A percentile compares a stretch with the other conserved stretches of the same genome.
phyloP scores from a whole-genome alignment of 2,888 invertebrate genomes.

The Drosophila pegasa region DNA sequence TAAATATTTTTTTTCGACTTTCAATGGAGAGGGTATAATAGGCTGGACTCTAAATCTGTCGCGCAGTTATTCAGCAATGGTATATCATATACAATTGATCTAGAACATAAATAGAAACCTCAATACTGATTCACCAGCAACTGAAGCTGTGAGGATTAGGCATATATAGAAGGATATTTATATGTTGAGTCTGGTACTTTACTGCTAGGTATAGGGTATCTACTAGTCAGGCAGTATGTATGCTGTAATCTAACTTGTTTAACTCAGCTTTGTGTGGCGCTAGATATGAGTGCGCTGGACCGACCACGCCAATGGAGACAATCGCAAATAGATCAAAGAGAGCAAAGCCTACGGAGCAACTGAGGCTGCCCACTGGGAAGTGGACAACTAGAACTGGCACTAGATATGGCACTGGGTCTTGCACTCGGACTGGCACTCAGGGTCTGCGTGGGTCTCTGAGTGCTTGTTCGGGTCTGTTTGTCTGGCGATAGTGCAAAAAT shows the following conservation, averaged over 20 bases:
- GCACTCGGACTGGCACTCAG: conserved; percentile 16
- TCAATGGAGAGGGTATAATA: background rate
- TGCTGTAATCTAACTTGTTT: background rate
- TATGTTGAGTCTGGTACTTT: background rate
- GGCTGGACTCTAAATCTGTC: background rate
- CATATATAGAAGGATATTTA: too few species aligned
- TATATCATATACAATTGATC: background rate
- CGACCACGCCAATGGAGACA: conserved; percentile 65
- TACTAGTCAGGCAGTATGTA: background rate
- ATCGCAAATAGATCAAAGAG: conserved; percentile 74
- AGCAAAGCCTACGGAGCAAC: conserved; percentile 67
- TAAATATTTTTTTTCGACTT: conserved; percentile 36
- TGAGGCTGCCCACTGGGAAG: conserved; percentile 51
- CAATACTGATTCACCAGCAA: too few species aligned
- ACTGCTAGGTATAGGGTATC: background rate
- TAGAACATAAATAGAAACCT: too few species aligned
- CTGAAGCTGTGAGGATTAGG: too few species aligned
- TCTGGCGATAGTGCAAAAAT: conserved; percentile 59
- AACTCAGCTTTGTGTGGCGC: conserved; percentile 50
- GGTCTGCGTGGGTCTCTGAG: conserved; percentile 15
- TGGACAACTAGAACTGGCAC: conserved; percentile 31
- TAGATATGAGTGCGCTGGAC: conserved; percentile 30
- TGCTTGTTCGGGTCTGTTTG: conserved; percentile 38
- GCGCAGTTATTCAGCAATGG: background rate
- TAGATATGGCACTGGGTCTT: conserved; percentile 6